phyloP scores from a whole-genome alignment of 92 coral and sea anemone genomes.

The Porites evermanni region DNA sequence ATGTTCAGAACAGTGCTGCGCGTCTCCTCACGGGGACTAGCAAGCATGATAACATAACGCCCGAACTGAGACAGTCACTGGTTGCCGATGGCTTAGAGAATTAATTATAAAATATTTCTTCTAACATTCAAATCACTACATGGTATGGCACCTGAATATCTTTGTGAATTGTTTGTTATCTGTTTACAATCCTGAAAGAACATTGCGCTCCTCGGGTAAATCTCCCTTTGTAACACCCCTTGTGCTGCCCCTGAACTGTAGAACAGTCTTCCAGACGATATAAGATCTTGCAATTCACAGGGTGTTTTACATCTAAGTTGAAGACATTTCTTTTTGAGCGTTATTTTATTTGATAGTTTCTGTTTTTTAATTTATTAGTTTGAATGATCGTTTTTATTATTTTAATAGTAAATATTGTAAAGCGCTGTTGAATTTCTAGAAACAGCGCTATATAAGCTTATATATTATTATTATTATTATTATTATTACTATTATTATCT shows the following conservation, averaged over 20 bases:
- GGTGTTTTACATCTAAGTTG: not conserved
- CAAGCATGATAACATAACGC: slow-evolving; percentile 21
- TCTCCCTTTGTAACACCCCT: no score
- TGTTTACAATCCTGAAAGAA: not conserved
- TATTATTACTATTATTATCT: no score
- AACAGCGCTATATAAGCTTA: no score
- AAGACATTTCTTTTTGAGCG: not conserved
- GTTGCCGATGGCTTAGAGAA: no score
- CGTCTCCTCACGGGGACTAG: slow-evolving; percentile 12
- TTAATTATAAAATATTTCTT: no score
- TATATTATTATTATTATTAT: no score
- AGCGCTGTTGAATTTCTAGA: no score
- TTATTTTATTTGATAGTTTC: not conserved
- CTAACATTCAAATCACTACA: not conserved
- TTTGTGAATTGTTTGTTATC: not conserved
- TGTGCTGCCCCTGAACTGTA: no score
- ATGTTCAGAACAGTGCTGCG: slow-evolving; percentile 8
- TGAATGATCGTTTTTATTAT: not conserved
- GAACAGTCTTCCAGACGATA: no score
- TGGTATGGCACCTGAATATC: not conserved
- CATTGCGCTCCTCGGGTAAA: not conserved
- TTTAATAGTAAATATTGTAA: not conserved
- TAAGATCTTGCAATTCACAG: no score
- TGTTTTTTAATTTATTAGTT: no score
- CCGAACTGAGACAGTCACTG: not conserved